Percentiles rank a stretch among this genome's conserved stretches.
Evolutionary conservation across 2,888 invertebrate species (phyloP).

Genomic region (Ichneumoninae sp.): DNA sequence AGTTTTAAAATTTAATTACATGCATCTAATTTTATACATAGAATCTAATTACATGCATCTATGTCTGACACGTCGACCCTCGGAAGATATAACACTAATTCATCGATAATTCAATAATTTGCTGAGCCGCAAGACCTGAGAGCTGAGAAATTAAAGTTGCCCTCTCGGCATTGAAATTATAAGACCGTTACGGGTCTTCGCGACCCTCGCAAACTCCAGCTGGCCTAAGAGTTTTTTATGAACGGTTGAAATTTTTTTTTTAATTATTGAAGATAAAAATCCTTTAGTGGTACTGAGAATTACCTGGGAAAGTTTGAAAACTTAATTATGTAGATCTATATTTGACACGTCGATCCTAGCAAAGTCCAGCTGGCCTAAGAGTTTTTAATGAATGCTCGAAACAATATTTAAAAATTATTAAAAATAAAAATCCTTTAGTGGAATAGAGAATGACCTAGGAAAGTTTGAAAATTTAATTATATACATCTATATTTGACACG

Average conservation of each 20-base stretch:
- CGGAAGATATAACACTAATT: background rate
- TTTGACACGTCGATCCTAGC: too few relatives aligned
- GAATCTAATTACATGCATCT: too few relatives aligned
- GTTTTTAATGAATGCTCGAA: background rate
- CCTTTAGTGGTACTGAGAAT: background rate
- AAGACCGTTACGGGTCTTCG: background rate
- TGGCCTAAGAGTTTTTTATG: background rate
- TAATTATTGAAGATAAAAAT: background rate
- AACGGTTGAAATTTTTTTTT: too few relatives aligned
- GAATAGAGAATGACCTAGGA: background rate
- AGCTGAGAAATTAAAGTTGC: background rate
- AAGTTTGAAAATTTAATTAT: background rate
- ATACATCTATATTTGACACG: background rate
- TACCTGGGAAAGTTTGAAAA: slow-evolving; percentile 9
- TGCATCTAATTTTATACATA: background rate
- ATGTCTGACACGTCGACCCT: background rate
- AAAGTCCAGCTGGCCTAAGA: too few relatives aligned
- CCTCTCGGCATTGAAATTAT: background rate
- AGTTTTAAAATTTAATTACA: slow-evolving; percentile 8
- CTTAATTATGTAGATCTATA: background rate
- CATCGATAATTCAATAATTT: background rate
- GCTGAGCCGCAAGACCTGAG: background rate
- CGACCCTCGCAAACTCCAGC: background rate
- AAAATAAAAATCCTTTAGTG: background rate
- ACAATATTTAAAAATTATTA: fast-evolving